Evolutionary conservation across 2,888 invertebrate genomes (phyloP).

Genomic region (Mesorhabditis spiculigera): DNA sequence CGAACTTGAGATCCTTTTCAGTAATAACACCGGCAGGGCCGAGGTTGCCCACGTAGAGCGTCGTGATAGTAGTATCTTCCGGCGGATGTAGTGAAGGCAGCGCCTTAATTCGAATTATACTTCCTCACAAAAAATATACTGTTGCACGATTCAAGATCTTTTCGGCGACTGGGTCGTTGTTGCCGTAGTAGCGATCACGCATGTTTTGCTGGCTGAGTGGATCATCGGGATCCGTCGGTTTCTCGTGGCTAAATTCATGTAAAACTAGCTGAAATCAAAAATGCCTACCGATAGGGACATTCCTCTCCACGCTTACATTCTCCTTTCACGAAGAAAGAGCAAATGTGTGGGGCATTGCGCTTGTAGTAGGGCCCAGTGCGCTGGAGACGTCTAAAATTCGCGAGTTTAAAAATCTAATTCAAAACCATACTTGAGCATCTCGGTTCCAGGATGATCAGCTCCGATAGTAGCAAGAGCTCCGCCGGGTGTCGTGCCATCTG

Average conservation of each 20-base stretch:
- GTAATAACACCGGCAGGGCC: conserved; percentile 72
- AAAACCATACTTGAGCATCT: not conserved
- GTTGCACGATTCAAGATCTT: conserved; percentile 80
- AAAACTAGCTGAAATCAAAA: not conserved
- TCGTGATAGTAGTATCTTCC: conserved; percentile 91
- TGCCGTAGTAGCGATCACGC: conserved; percentile 86
- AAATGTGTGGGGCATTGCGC: conserved; percentile 87
- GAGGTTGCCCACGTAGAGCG: conserved; percentile 91
- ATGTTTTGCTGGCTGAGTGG: conserved; percentile 93
- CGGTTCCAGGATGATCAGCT: conserved; percentile 66
- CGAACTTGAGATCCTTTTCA: conserved; percentile 74
- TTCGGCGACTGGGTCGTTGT: conserved; percentile 92
- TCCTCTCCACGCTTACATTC: conserved; percentile 93
- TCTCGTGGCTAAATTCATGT: conserved; percentile 75
- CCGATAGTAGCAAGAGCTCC: conserved; percentile 65
- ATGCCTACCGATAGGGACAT: conserved; percentile 74
- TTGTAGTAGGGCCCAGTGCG: conserved; percentile 91
- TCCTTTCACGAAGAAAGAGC: conserved; percentile 97
- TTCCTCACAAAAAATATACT: conserved; percentile 9
- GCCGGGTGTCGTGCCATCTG: conserved; percentile 61
- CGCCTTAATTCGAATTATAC: conserved; percentile 66
- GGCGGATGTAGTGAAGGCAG: conserved; percentile 92
- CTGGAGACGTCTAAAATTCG: conserved; percentile 66
- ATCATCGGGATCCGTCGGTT: conserved; percentile 93
- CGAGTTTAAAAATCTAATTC: not conserved